Base-by-base conservation (phyloP, 2,888 invertebrate genomes). In the Tetramorium bicarinatum region DNA sequence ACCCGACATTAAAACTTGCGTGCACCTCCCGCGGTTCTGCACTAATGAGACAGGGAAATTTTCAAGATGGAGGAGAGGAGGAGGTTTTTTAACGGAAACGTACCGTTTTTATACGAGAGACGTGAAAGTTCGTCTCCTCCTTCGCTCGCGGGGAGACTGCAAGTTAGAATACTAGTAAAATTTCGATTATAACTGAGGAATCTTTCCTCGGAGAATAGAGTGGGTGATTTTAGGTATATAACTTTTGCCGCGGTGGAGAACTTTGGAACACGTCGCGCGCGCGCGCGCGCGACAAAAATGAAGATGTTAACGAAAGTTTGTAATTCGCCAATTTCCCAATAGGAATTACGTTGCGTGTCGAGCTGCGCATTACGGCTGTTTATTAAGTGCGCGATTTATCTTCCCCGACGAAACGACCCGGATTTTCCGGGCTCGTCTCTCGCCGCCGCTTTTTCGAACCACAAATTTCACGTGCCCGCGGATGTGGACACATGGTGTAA, bases 401-500 rank as follows among this genome's bases (percentile, higher is more conserved):
- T 34, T 11, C 18, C 6, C 72, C 79, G 21, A 34, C 56, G 21
- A 79, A 56, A 18, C 34, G 72, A 47, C 56, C 72, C 34, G 71
- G 34, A 71, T 79, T 47, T 56, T 34, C 15, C 6, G n/a, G 18
- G 41, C 29, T 54, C 8, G 7, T 29, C n/a, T 34, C 38, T n/a
- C 29, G 18, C 29, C 13, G 29, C 13, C 25, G 72, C 72, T 72
- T 80, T 80, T 80, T 80, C 72, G 72, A 79, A 59, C 72, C 72
- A 72, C 79, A 80, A 80, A 80, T 80, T 54, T 69, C 72, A 34
- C 34, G 71, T 71, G 21, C 29, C 47, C 72, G 56, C 79, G 71
- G 72, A 79, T 72, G 79, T 72, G 79, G 79, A 80, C 79, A 59
- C 79, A 25, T 9, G 72, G 59, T 25, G 79, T 80, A 80, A 80